Percentiles rank a stretch among this genome's conserved stretches.
phyloP scores from a whole-genome alignment of 92 coral and sea anemone genomes.

The Epizoanthus rinbou region DNA sequence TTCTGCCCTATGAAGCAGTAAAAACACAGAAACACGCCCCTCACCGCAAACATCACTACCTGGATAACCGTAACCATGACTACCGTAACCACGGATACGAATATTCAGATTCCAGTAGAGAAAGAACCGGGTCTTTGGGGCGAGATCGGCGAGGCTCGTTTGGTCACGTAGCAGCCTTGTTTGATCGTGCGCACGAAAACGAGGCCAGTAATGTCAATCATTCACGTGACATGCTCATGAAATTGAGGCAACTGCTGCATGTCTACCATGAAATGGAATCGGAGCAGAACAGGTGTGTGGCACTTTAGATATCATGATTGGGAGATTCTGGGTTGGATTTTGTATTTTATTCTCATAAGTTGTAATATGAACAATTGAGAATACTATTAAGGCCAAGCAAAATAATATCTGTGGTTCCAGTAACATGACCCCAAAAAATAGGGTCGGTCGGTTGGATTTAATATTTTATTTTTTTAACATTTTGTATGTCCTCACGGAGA shows the following conservation, averaged over 20 bases:
- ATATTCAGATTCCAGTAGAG: constrained; percentile 25
- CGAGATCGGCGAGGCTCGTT: constrained; percentile 41
- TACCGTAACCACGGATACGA: constrained; percentile 38
- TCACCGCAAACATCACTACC: constrained; percentile 41
- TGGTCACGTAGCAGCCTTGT: constrained; percentile 61
- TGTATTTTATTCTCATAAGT: neutral
- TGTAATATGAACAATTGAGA: no score
- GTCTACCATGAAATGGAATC: constrained; percentile 77
- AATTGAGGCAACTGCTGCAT: constrained; percentile 61
- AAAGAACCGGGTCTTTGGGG: constrained; percentile 5
- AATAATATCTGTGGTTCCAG: no score
- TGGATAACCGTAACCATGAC: constrained; percentile 55
- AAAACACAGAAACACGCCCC: constrained; percentile 50
- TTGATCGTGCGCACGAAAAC: constrained; percentile 62
- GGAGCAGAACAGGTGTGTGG: constrained; percentile 36
- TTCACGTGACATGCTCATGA: constrained; percentile 61
- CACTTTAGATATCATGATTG: neutral
- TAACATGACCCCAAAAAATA: no score
- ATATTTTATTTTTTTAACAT: no score
- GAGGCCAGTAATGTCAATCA: constrained; percentile 51
- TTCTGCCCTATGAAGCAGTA: constrained; percentile 76
- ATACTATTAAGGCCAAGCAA: no score
- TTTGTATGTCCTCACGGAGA: no score
- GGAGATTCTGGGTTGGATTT: neutral
- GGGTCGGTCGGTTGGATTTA: no score